Conservation (phyloP, 2,888 invertebrate genomes). For the Oscheius sp. region DNA sequence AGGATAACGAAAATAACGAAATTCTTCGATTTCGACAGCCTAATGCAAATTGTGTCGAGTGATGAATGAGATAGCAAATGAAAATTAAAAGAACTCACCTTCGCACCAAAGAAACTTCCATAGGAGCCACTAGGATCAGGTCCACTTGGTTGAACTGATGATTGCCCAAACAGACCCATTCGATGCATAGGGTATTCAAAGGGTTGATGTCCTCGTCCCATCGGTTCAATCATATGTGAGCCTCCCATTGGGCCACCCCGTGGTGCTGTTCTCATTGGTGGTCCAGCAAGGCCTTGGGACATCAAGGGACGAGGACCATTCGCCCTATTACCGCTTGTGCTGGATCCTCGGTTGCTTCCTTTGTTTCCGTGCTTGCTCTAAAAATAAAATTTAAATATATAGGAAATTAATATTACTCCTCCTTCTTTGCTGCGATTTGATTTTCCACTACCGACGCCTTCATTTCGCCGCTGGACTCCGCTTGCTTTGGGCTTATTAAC, state of each 20-base stretch:
- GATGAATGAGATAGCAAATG: background rate
- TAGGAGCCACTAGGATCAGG: slow-evolving; percentile 30
- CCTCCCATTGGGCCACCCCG: background rate
- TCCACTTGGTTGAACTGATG: slow-evolving; percentile 1
- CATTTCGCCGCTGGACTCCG: background rate
- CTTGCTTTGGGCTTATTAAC: background rate
- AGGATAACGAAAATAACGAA: too few relatives aligned
- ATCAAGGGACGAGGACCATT: slow-evolving; percentile 4
- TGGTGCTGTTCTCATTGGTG: background rate
- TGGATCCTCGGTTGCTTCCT: too few relatives aligned
- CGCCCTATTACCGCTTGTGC: too few relatives aligned
- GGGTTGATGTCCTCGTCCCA: slow-evolving; percentile 3
- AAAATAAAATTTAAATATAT: too few relatives aligned
- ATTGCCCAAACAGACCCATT: background rate
- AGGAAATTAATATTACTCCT: too few relatives aligned
- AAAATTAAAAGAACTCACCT: slow-evolving; percentile 7
- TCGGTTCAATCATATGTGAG: background rate
- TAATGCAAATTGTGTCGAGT: background rate
- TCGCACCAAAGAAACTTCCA: slow-evolving; percentile 17
- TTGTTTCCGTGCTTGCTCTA: too few relatives aligned
- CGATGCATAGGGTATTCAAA: background rate
- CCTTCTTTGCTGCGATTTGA: too few relatives aligned
- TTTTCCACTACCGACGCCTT: too few relatives aligned
- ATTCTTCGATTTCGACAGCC: too few relatives aligned
- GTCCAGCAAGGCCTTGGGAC: background rate